Evolutionary conservation across 2,797 vertebrate genomes (phyloP).

Genomic region (Anabas testudineus): DNA sequence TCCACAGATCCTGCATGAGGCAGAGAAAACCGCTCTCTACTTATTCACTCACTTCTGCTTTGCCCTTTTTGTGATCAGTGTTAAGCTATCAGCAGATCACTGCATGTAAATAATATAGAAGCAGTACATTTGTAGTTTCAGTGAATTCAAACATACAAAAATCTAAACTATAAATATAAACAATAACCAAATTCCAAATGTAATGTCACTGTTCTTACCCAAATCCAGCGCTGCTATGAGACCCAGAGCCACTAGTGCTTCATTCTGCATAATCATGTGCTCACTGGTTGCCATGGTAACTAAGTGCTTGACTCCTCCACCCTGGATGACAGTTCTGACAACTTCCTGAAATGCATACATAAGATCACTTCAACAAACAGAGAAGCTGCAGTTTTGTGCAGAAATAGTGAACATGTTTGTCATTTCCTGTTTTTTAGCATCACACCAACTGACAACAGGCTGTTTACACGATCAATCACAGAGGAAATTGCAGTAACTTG

Average conservation of each 20-base stretch:
- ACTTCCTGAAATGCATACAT: conserved; percentile 87
- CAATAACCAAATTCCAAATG: accelerated
- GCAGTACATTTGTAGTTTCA: too few relatives aligned
- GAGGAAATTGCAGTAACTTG: too few relatives aligned
- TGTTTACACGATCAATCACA: too few relatives aligned
- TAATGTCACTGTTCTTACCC: conserved; percentile 80
- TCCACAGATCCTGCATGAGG: neutral
- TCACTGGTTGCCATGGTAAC: conserved; percentile 99
- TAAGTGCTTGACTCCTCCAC: conserved; percentile 95
- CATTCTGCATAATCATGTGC: conserved; percentile 99
- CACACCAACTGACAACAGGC: neutral
- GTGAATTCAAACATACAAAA: neutral
- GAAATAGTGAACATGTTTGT: neutral
- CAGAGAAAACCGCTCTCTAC: too few relatives aligned
- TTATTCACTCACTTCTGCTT: too few relatives aligned
- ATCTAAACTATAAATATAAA: neutral
- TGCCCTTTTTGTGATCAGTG: too few relatives aligned
- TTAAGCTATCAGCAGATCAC: too few relatives aligned
- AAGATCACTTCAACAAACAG: neutral
- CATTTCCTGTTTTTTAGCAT: neutral
- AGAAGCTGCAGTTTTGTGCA: neutral
- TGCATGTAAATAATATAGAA: neutral
- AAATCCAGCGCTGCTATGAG: conserved; percentile 95
- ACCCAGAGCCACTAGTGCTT: conserved; percentile 96
- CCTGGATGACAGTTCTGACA: conserved; percentile 93